Evolutionary conservation across 2,113 vertebrate genomes (phyloP).

Genomic region (Barnardius zonarius): DNA sequence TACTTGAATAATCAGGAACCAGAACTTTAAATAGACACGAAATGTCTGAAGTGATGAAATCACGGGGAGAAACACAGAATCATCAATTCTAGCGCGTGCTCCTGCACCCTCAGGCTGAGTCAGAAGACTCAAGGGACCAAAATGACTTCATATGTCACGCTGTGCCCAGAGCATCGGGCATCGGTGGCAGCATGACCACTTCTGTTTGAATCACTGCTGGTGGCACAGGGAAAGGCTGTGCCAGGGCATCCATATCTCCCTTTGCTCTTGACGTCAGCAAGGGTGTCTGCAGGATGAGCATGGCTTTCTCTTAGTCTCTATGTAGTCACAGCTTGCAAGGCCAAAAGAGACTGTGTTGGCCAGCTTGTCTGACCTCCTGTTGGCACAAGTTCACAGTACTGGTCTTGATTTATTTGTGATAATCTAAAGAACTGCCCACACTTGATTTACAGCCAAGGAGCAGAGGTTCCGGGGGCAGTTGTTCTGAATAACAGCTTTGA

Average conservation of each 20-base stretch:
- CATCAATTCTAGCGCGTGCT: background rate
- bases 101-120: background rate
- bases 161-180: background rate
- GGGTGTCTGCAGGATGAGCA: background rate
- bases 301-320: background rate
- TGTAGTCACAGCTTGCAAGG: background rate
- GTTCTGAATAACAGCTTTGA: background rate
- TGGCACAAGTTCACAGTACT: background rate
- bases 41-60: slow-evolving; percentile 29
- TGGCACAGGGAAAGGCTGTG: background rate
- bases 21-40: background rate
- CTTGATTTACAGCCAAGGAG: background rate
- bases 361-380: background rate
- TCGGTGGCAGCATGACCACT: fast-evolving
- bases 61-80: background rate
- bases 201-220: background rate
- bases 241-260: background rate
- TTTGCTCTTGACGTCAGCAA: fast-evolving
- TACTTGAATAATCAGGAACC: background rate
- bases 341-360: background rate
- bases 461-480: background rate
- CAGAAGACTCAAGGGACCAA: background rate
- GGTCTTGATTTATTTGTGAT: background rate
- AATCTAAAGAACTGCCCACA: background rate
- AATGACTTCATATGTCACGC: background rate